Conservation (phyloP, 1,140 invertebrate species). For the Brachionus koreanus region DNA sequence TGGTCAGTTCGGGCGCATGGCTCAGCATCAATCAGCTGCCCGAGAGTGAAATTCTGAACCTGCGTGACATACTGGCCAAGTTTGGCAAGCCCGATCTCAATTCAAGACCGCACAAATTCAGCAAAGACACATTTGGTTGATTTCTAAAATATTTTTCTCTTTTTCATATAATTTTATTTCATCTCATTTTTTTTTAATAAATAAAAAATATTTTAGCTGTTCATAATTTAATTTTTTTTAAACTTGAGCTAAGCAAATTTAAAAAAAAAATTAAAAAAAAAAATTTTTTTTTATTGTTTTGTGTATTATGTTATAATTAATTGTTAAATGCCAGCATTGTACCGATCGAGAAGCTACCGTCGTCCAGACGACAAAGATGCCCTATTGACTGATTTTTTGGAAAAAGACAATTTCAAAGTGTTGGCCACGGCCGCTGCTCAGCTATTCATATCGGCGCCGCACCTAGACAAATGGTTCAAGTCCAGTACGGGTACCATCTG, state of each 20-base stretch:
- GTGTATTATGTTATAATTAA: neutral
- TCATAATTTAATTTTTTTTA: neutral
- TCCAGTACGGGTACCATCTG: conserved; percentile 38
- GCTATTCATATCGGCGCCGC: conserved; percentile 21
- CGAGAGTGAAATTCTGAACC: neutral
- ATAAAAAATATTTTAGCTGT: neutral
- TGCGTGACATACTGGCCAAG: neutral
- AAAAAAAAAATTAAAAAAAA: neutral
- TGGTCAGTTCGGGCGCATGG: neutral
- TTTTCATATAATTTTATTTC: neutral
- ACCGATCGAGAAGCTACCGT: conserved; percentile 31
- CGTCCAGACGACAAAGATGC: neutral
- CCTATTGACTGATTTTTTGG: conserved; percentile 12
- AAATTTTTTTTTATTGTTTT: neutral
- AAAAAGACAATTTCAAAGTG: conserved; percentile 33
- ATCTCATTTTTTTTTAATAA: neutral
- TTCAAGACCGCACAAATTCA: neutral
- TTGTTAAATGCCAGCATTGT: conserved; percentile 38
- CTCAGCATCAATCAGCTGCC: neutral
- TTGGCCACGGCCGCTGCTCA: conserved; percentile 24
- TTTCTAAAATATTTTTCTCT: neutral
- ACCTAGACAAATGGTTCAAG: conserved; percentile 44
- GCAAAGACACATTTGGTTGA: neutral
- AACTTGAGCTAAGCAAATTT: conserved; percentile 31
- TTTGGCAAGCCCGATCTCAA: neutral